Base-by-base conservation (phyloP, 2,797 vertebrate species). In the Molossus alvarezi region DNA sequence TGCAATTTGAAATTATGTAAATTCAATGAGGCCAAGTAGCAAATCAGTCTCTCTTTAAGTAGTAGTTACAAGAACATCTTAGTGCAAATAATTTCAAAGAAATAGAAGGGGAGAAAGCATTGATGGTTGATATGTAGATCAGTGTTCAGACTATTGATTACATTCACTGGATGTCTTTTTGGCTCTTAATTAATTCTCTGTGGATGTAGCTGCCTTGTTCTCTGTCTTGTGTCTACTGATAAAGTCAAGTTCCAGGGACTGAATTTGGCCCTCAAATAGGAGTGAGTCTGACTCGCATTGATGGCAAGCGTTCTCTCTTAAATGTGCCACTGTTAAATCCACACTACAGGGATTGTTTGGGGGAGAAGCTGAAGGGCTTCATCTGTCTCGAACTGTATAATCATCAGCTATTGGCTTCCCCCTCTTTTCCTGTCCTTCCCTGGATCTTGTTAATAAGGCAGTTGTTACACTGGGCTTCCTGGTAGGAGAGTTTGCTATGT, bases 261-360 rank as follows among this genome's bases (percentile, higher is more conserved):
- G 93, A 94, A 97, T 97, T 95, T 97, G 94, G 96, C 96, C 94
- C 79, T 96, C 90, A 95, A 77, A 94, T 88, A 60, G 27, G 10
- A 64, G 48, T 76, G 14, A 0, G 77, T 80, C 95, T 96, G 97
- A 88, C 9, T 96, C 64, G 87, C 91, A 98, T 97, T 97, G 95
- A 97, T 96, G 71, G 90, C 84, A 72, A 94, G 57, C 94, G 75
- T 84, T 71, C 84, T 91, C 81, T 92, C 96, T 97, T 97, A 97
- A 98, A 97, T 98, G 97, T 97, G 90, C 96, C 84, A 96, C 91
- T 97, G 96, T 98, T 88, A 97, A 95, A 97, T 73, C 90, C 85
- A 97, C 97, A 97, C 97, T 98, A 96, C 95, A 53, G 60, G 95
- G 96, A 88, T 97, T 98, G 97, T 98, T 84, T 96, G 76, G 87